Conservation (phyloP, 2,888 invertebrate species). For the Ceraclea dissimilis region DNA sequence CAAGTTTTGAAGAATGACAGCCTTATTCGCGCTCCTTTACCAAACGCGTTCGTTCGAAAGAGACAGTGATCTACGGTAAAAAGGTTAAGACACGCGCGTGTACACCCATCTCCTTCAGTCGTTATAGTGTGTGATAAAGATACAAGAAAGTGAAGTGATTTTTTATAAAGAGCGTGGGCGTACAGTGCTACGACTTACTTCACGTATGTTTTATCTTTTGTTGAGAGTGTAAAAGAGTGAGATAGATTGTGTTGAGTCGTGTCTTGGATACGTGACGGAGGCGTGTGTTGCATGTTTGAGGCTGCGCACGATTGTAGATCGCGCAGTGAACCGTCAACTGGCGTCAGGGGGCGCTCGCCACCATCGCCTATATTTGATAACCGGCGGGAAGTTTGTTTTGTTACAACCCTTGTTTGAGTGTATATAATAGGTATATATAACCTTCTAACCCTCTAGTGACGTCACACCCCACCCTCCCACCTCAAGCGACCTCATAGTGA, state of each 20-base stretch:
- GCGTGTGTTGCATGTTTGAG: slow-evolving; percentile 32
- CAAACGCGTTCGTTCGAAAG: slow-evolving; percentile 20
- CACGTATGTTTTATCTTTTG: slow-evolving; percentile 21
- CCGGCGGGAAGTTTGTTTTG: slow-evolving; percentile 19
- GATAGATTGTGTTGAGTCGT: slow-evolving; percentile 23
- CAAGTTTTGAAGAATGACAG: not conserved
- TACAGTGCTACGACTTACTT: slow-evolving; percentile 24
- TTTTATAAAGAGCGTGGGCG: slow-evolving; percentile 6
- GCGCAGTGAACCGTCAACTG: slow-evolving; percentile 26
- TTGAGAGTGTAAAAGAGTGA: slow-evolving; percentile 22
- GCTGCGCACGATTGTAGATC: slow-evolving; percentile 39
- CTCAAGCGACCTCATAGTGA: not conserved
- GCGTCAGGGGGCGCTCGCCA: slow-evolving; percentile 27
- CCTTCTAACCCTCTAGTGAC: not conserved
- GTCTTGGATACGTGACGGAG: slow-evolving; percentile 27
- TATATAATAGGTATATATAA: not conserved
- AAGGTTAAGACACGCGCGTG: not conserved
- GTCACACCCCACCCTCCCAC: not conserved
- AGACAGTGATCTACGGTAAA: slow-evolving; percentile 19
- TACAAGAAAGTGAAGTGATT: not conserved
- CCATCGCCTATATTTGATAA: slow-evolving; percentile 19
- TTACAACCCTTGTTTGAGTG: not conserved
- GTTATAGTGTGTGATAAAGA: not conserved
- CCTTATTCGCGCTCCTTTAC: slow-evolving; percentile 6
- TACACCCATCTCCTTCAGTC: not conserved